A percentile compares a stretch with the other conserved stretches of the same genome.
These are phyloP conservation scores for Serilophus lunatus DNA, from an alignment of 2,113 vertebrate genomes.

Conservation along the genomic window DNA sequence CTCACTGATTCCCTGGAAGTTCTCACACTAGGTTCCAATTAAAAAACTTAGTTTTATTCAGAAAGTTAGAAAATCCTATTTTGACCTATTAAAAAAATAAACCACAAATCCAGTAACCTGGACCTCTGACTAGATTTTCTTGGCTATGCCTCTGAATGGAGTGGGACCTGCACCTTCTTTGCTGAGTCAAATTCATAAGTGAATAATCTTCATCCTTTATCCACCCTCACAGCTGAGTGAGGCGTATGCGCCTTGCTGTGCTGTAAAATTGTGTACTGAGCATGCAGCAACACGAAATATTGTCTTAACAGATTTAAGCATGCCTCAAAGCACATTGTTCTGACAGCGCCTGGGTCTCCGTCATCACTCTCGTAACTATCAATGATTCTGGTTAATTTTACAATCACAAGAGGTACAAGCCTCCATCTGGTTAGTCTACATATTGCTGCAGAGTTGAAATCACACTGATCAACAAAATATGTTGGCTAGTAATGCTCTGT, in stretches of 20 bases:
- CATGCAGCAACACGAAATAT: slow-evolving; percentile 33
- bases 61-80: not conserved
- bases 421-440: slow-evolving; percentile 66
- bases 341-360: slow-evolving; percentile 56
- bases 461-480: slow-evolving; percentile 60
- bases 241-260: not conserved
- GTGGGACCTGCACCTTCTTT: not conserved
- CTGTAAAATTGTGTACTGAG: not conserved
- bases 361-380: slow-evolving; percentile 56
- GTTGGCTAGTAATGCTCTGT: slow-evolving; percentile 18
- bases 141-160: not conserved
- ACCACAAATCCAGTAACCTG: not conserved
- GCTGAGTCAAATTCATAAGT: not conserved
- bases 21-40: not conserved
- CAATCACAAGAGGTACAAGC: slow-evolving; percentile 55
- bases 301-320: slow-evolving; percentile 61
- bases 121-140: not conserved
- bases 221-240: not conserved
- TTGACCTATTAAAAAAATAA: not conserved
- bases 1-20: not conserved
- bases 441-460: slow-evolving; percentile 36
- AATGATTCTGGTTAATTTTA: slow-evolving; percentile 61
- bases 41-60: not conserved
- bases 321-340: slow-evolving; percentile 58
- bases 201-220: not conserved